Evolutionary conservation across 2,113 vertebrate species (phyloP).

Genomic region (Corynorhinus townsendii): DNA sequence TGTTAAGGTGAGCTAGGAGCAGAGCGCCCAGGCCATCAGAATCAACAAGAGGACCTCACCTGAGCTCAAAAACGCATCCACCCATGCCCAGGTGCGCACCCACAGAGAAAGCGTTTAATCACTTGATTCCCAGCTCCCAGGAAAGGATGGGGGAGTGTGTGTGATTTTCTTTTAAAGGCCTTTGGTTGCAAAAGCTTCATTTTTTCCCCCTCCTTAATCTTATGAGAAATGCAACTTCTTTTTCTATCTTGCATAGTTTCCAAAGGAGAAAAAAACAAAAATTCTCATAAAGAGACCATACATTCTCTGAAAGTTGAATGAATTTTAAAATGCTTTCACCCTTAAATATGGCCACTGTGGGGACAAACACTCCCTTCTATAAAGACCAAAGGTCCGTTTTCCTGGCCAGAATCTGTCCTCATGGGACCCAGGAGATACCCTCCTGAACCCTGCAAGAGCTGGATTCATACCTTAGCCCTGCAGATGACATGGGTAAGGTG

Average conservation of each 20-base stretch:
- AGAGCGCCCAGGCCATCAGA: not conserved
- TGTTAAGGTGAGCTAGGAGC: not conserved
- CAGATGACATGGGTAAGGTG: accelerated
- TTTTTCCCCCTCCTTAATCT: not conserved
- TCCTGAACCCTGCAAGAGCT: not conserved
- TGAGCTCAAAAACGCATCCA: accelerated
- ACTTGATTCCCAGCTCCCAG: not conserved
- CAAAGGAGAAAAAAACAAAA: not conserved
- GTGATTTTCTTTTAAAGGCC: not conserved
- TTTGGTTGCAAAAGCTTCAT: not conserved
- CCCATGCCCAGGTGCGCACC: too few species aligned
- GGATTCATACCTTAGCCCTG: not conserved
- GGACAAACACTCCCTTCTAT: not conserved
- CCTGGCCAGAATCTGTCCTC: not conserved
- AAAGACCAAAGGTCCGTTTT: not conserved
- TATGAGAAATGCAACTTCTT: not conserved
- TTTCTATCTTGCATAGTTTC: not conserved
- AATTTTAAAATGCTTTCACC: not conserved
- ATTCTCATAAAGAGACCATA: not conserved
- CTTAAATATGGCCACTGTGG: not conserved
- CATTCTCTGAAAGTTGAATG: not conserved
- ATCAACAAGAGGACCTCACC: not conserved
- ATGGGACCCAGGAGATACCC: not conserved
- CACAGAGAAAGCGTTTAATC: too few species aligned
- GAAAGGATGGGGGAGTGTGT: not conserved